Conservation (phyloP, 2,113 vertebrate genomes). For the Capreolus pygargus region DNA sequence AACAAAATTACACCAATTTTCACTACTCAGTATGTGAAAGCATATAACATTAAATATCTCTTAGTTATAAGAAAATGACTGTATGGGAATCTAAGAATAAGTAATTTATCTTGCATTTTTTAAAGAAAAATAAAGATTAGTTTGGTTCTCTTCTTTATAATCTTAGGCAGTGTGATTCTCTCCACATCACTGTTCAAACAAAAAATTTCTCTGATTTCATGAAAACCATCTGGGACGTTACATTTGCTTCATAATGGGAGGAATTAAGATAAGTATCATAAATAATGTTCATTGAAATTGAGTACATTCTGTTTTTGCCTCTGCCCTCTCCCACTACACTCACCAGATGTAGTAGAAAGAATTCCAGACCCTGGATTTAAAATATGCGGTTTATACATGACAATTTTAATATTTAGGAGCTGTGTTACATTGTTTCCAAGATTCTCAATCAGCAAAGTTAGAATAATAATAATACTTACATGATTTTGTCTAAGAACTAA, state of each 20-base stretch:
- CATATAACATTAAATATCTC: conserved; percentile 30
- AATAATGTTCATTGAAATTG: neutral
- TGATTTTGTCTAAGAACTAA: neutral
- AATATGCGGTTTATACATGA: neutral
- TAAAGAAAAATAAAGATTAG: conserved; percentile 24
- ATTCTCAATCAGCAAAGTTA: neutral
- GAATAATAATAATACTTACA: neutral
- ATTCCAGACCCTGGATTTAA: neutral
- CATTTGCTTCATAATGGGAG: neutral
- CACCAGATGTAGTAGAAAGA: neutral
- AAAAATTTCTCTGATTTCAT: conserved; percentile 37
- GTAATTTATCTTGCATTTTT: neutral
- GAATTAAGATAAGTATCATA: neutral
- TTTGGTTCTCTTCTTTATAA: conserved; percentile 25
- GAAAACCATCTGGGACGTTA: conserved; percentile 14
- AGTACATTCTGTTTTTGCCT: neutral
- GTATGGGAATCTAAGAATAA: conserved; percentile 38
- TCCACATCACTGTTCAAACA: neutral
- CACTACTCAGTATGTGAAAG: conserved; percentile 2
- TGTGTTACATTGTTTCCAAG: neutral
- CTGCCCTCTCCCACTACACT: neutral
- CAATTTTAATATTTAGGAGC: neutral
- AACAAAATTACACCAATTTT: conserved; percentile 69
- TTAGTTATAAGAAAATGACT: conserved; percentile 16
- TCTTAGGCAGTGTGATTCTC: conserved; percentile 22